phyloP scores from a whole-genome alignment of 2,797 vertebrate genomes.

The Australoheros facetus region DNA sequence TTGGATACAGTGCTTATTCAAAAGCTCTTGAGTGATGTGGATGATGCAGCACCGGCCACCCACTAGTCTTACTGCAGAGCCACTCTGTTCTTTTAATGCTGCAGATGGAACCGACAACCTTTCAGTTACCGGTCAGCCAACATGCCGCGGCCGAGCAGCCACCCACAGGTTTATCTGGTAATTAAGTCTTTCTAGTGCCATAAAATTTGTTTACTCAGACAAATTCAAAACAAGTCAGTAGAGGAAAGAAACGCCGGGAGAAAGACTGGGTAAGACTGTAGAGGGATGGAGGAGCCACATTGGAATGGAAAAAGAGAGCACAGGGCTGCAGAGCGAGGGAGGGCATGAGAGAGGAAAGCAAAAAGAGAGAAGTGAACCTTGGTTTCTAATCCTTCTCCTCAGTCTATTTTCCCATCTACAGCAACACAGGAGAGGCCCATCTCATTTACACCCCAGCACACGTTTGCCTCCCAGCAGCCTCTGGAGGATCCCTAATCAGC shows the following conservation, averaged over 20 bases:
- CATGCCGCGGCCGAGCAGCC: slow-evolving; percentile 2
- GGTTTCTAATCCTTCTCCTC: slow-evolving; percentile 40
- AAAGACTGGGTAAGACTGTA: slow-evolving; percentile 23
- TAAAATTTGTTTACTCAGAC: slow-evolving; percentile 28
- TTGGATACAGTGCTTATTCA: slow-evolving; percentile 21
- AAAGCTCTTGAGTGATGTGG: slow-evolving; percentile 28
- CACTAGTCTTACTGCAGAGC: slow-evolving; percentile 26
- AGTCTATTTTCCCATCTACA: slow-evolving; percentile 36
- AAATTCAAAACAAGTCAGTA: slow-evolving; percentile 25
- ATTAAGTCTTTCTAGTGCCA: slow-evolving; percentile 29
- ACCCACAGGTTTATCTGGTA: slow-evolving; percentile 25
- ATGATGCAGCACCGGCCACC: slow-evolving; percentile 22
- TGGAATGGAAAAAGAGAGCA: slow-evolving; percentile 8
- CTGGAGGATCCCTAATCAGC: slow-evolving; percentile 67
- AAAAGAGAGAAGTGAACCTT: slow-evolving; percentile 35
- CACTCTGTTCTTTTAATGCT: not conserved
- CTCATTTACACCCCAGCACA: slow-evolving; percentile 59
- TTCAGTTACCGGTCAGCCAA: slow-evolving; percentile 35
- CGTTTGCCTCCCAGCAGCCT: slow-evolving; percentile 47
- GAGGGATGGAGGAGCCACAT: slow-evolving; percentile 12
- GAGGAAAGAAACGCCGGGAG: slow-evolving; percentile 3
- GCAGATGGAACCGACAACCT: slow-evolving; percentile 39
- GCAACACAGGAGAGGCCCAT: slow-evolving; percentile 30
- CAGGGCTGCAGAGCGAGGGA: slow-evolving; percentile 10
- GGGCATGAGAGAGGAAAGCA: slow-evolving; percentile 26